Evolutionary conservation across 2,888 invertebrate species (phyloP), one percentile per base, ranked within the genome.

Genomic region (Brenthis hecate): DNA sequence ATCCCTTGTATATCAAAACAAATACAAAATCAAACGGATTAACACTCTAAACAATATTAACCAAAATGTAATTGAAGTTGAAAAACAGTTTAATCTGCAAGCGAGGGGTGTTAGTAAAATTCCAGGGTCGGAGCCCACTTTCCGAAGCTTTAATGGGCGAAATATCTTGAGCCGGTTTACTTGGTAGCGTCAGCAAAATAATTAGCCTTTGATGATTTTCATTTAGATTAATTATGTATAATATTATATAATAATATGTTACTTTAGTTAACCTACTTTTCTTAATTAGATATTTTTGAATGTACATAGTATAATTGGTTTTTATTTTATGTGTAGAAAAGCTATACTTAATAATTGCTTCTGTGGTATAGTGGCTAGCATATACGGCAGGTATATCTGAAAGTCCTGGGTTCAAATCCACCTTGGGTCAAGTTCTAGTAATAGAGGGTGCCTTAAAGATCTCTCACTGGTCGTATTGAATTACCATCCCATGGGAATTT

Each of bases 81-180:
- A 72, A 68, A 72, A 72, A 72, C 70, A 68, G 70, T 72, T 72
- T 72, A 72, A 72, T 72, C 72, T 70, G 13, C 13, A 16, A 57
- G 66, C 56, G 56, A 32, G 75, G 72, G 73, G 73, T 78, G 78
- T 82, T 86, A 86, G 87, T 82, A 85, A 83, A 85, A 87, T 87
- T 85, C 86, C 85, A 75, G 76, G 75, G 75, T 70, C 73, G 57
- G 75, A 78, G 77, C 81, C 81, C 83, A 82, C 86, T 87, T 86
- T 85, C 84, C 83, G 83, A 84, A 85, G 88, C 86, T 89, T 89
- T 91, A 91, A 91, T 90, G 89, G 91, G 87, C 88, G 89, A 88
- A 91, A 89, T 90, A 88, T 90, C 89, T 90, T 86, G 84, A 88
- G 86, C 88, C 82, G 78, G 86, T 89, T 89, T 89, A 89, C 88